Conservation (phyloP, 2,797 vertebrate genomes). For the Australoheros facetus region DNA sequence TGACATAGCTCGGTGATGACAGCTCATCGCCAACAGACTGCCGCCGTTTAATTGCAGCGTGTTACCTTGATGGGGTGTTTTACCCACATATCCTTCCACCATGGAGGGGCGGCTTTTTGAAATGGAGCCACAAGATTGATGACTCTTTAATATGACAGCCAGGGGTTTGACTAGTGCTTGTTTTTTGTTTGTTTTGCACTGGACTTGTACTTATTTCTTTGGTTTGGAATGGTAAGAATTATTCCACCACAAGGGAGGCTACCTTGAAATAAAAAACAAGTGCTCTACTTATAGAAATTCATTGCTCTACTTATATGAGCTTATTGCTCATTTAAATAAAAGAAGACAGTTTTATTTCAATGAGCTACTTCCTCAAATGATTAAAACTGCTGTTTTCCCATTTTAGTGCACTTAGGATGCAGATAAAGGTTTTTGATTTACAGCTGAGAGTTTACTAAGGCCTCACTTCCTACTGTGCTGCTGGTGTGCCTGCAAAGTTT, state of each 20-base stretch:
- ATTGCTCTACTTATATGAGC: neutral
- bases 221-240: neutral
- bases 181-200: neutral
- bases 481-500: neutral
- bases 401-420: neutral
- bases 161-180: neutral
- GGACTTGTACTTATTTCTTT: neutral
- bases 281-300: neutral
- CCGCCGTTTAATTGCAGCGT: constrained; percentile 61
- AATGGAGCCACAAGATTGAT: neutral
- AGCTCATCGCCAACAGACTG: constrained; percentile 32
- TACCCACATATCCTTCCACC: constrained; percentile 5
- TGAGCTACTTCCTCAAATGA: neutral
- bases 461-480: neutral
- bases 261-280: neutral
- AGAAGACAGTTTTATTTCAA: neutral
- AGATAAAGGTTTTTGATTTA: neutral
- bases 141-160: neutral
- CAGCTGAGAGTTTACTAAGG: neutral
- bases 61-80: constrained; percentile 63
- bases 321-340: neutral
- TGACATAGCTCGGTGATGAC: constrained; percentile 47
- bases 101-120: constrained; percentile 12
- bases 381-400: neutral
- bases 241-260: neutral